Conservation (phyloP, 2,888 invertebrate genomes). For the Plagiodera versicolora region DNA sequence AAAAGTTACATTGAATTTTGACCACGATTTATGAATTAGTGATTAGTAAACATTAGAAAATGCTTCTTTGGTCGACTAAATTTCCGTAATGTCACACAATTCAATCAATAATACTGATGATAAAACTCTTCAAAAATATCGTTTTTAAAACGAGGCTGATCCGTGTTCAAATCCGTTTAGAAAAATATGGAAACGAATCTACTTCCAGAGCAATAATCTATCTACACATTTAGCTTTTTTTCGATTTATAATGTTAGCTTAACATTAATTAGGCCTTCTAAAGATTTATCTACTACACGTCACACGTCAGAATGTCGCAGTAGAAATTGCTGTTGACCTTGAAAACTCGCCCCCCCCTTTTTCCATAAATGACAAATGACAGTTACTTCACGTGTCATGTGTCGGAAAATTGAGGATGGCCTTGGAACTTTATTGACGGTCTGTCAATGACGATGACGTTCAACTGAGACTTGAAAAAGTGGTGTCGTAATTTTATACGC, state of each 20-base stretch:
- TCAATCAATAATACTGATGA: not conserved
- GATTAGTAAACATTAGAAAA: not conserved
- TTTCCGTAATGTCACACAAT: not conserved
- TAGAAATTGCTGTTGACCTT: not conserved
- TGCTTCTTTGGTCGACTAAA: not conserved
- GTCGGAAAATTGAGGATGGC: no score
- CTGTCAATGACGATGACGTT: no score
- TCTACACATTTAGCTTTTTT: constrained; percentile 29
- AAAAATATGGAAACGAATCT: constrained; percentile 30
- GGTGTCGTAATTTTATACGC: constrained; percentile 2
- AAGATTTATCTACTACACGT: no score
- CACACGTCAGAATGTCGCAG: constrained; percentile 24
- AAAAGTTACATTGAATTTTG: not conserved
- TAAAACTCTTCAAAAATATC: constrained; percentile 8
- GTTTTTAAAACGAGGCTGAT: constrained; percentile 13
- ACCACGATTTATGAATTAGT: no score
- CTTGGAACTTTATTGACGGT: no score
- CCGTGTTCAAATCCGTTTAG: constrained; percentile 26
- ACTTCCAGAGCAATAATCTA: constrained; percentile 31
- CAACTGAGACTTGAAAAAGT: no score
- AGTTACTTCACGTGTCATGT: no score
- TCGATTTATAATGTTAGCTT: constrained; percentile 39
- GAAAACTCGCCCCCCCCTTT: not conserved
- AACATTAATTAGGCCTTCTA: constrained; percentile 54
- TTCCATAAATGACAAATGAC: no score